These are phyloP conservation scores for Punctoribates punctum DNA, from an alignment of 2,888 invertebrate genomes.

Conservation along the genomic window DNA sequence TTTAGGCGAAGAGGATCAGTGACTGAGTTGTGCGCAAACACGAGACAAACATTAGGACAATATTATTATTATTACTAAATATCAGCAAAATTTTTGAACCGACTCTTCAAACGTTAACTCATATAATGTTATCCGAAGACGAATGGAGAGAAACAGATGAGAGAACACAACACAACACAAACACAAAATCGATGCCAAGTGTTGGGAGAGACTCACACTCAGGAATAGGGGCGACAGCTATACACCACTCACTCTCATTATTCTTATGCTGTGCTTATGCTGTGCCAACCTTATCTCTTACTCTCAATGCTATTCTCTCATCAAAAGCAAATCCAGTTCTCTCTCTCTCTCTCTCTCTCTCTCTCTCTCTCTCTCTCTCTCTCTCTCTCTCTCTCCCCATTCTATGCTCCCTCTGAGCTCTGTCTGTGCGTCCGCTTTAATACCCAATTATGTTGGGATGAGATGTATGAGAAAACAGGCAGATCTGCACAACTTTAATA, in stretches of 20 bases:
- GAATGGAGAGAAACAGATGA: no score
- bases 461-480: constrained; percentile 10
- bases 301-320: background rate
- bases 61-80: no score
- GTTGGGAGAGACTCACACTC: background rate
- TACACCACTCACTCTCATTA: background rate
- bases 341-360: background rate
- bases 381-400: background rate
- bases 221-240: background rate
- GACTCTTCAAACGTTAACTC: no score
- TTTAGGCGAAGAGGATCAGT: background rate
- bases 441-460: constrained; percentile 30
- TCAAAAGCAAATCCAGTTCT: background rate
- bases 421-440: constrained; percentile 13
- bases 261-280: background rate
- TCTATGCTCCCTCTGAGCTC: background rate
- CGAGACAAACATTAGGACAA: no score
- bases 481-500: background rate
- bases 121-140: no score
- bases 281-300: background rate
- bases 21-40: no score
- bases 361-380: background rate
- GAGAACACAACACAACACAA: no score
- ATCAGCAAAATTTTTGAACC: no score
- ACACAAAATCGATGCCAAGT: constrained; percentile 20